phyloP scores from a whole-genome alignment of 1,140 invertebrate species.

The Tetraneura akinire region DNA sequence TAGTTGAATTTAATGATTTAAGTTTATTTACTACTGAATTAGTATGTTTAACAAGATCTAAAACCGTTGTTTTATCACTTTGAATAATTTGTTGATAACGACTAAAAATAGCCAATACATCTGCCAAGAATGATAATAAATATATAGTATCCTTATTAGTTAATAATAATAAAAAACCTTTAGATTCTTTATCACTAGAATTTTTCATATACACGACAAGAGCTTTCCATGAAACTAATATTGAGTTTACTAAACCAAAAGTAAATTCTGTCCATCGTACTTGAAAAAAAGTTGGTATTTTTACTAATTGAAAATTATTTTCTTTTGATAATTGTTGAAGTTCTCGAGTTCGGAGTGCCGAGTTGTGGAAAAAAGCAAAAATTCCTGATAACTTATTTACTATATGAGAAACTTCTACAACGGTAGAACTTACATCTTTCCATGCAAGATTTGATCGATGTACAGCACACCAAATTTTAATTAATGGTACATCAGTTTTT shows the following conservation, averaged over 20 bases:
- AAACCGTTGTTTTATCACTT: slow-evolving; percentile 8
- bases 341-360: slow-evolving; percentile 7
- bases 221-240: neutral
- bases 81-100: slow-evolving; percentile 9
- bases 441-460: slow-evolving; percentile 3
- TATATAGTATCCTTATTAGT: neutral
- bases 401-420: neutral
- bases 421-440: slow-evolving; percentile 19
- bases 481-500: slow-evolving; percentile 9
- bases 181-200: slow-evolving; percentile 6
- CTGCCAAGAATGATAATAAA: neutral
- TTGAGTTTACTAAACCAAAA: neutral
- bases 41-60: neutral
- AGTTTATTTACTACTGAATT: neutral
- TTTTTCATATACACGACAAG: neutral
- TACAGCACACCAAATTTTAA: slow-evolving; percentile 9
- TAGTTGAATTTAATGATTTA: too few relatives aligned
- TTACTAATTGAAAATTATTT: slow-evolving; percentile 1
- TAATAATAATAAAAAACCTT: neutral
- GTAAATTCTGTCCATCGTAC: slow-evolving; percentile 5
- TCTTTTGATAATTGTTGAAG: slow-evolving; percentile 1
- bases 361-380: slow-evolving; percentile 13
- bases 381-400: slow-evolving; percentile 10
- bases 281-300: neutral
- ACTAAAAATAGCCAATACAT: neutral